Evolutionary conservation across 2,888 invertebrate species (phyloP), one percentile per base, ranked within the genome.

Genomic region (Brenthis daphne): DNA sequence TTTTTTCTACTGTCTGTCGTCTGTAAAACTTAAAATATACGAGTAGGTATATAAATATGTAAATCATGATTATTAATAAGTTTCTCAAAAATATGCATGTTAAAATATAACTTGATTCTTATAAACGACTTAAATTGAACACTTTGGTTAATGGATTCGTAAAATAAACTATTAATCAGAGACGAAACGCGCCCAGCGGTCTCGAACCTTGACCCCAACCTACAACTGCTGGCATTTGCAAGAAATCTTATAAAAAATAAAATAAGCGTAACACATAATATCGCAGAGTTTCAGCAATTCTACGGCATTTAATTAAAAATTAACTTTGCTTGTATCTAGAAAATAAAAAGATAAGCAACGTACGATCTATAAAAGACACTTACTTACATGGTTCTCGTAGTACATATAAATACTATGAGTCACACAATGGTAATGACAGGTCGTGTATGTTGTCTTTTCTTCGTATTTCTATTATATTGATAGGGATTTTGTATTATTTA

Each of bases 211-310:
- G 72, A 72, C 69, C 69, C 54, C 60, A 57, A 51, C 57, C 69
- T 64, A 69, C 57, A 69, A 68, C 29, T 47, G 48, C 57, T 67
- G 69, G 69, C 69, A 69, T 69, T 72, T 69, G 67, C 72, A 61
- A 68, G 72, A 67, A 63, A 67, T 57, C 65, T 64, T 72, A 69
- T 69, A 69, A 72, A 67, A 71, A 72, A 67, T 72, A 67, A 65
- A 65, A 50, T 65, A 61, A 67, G 64, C 65, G 43, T 69, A 69
- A 47, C 54, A 55, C 33, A 47, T 65, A 67, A 65, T 56, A 61
- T 16, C 55, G 58, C 51, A 50, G 33, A 20, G n/a, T 43, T 60
- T 60, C 60, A 66, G 33, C 16, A 60, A 13, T 54, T 20, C 47
- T 48, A 6, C 48, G 12, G 29, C 1, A 29, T 6, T 50, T 16